phyloP scores from a whole-genome alignment of 2,888 invertebrate species.

The Drosophila nr. fundita region DNA sequence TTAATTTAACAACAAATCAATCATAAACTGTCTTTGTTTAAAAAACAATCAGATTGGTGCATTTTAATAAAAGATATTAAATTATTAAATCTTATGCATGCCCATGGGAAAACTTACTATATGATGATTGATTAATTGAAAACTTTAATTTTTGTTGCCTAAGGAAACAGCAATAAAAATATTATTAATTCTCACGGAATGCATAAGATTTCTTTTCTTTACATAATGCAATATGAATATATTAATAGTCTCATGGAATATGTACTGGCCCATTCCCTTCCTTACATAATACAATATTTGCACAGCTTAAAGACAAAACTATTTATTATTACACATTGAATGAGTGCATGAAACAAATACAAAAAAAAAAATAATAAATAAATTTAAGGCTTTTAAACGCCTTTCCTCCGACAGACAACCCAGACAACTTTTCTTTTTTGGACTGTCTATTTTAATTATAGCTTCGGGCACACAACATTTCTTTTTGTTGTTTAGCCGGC shows the following conservation, averaged over 20 bases:
- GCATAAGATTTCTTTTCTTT: neutral
- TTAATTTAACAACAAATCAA: neutral
- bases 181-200: neutral
- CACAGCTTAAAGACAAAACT: constrained; percentile 1
- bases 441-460: constrained; percentile 55
- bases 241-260: neutral
- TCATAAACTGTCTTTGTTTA: neutral
- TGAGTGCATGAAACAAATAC: constrained; percentile 4
- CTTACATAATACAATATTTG: constrained; percentile 5
- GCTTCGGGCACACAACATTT: constrained; percentile 51
- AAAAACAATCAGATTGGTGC: neutral
- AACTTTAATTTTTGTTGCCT: neutral
- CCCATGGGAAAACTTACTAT: neutral
- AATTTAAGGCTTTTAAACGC: constrained; percentile 27
- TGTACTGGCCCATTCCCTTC: neutral
- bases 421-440: constrained; percentile 41
- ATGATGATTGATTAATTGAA: neutral
- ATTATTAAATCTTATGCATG: neutral
- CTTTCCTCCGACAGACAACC: constrained; percentile 33
- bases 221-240: neutral
- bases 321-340: constrained; percentile 22
- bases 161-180: neutral
- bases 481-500: constrained; percentile 32
- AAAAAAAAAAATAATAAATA: neutral
- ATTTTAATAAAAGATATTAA: neutral